Evolutionary conservation across 2,797 vertebrate genomes (phyloP), one percentile per base, ranked within the genome.

Genomic region (Dendrocincla fuliginosa): DNA sequence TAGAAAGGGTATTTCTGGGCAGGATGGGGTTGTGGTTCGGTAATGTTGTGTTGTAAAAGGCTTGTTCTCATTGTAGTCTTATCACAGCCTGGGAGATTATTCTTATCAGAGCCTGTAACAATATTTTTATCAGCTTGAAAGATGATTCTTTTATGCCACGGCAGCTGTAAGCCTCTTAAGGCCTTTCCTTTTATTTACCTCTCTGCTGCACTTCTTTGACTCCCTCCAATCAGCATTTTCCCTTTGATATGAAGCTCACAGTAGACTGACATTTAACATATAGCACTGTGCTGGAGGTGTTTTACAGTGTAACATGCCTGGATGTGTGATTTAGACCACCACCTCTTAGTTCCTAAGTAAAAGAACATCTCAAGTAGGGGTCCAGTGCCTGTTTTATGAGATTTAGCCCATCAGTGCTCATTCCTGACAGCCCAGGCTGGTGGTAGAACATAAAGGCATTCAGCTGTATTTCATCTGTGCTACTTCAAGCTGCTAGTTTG

Each of bases 91-190:
- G 17, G 50, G 63, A 95, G 87, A 91, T 95, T 95, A 90, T 73
- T 71, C 91, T 97, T 97, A 97, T 95, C 96, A 88, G 65, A 93
- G 33, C 8, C 1, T 88, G 83, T 88, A 95, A 90, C 86, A 84
- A 89, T 82, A 68, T 89, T 96, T 96, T 94, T 91, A 96, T 96
- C 91, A 86, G 59, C 90, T 73, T 95, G 93, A 95, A 94, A 95
- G 80, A 91, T 88, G 59, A 71, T 83, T 93, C 89, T 93, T 97
- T 95, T 83, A 95, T 92, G 67, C 69, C 53, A 50, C 64, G 60
- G 87, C 78, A 84, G 68, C 63, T 95, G 81, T 74, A 56, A 90
- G 46, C 44, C 86, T 94, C 71, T 82, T 60, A 79, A 80, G 64
- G 24, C 75, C 46, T 89, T 93, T 85, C 20, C 20, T 50, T 92